Evolutionary conservation across 2,797 vertebrate species (phyloP).

Genomic region (Centropyge bicolor): DNA sequence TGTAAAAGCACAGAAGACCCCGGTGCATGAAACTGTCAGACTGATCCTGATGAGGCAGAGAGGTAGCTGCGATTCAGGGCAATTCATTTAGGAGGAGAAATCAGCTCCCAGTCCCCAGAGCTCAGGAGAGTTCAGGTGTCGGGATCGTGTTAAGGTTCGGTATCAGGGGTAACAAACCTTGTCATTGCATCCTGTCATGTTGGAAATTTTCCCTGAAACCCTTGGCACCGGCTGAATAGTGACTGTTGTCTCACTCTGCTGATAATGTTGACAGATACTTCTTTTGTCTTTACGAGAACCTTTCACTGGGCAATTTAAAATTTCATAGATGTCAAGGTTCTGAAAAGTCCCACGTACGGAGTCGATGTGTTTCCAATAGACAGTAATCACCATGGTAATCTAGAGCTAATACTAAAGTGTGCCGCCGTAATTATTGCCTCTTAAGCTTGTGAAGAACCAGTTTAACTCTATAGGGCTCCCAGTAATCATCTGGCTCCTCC

Average conservation of each 20-base stretch:
- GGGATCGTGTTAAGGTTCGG: too few relatives aligned
- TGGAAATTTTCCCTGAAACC: background rate
- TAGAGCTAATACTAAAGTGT: background rate
- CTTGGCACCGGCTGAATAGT: background rate
- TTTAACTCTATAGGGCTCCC: background rate
- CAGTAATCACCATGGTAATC: background rate
- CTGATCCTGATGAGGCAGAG: too few relatives aligned
- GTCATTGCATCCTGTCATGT: too few relatives aligned
- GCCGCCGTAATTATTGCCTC: background rate
- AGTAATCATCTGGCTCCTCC: slow-evolving; percentile 33
- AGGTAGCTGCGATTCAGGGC: too few relatives aligned
- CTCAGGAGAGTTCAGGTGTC: too few relatives aligned
- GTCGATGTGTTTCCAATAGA: background rate
- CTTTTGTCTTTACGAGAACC: background rate
- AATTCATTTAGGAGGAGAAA: too few relatives aligned
- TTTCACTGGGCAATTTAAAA: background rate
- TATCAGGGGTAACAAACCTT: too few relatives aligned
- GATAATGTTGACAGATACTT: background rate
- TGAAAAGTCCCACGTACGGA: background rate
- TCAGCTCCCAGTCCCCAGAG: too few relatives aligned
- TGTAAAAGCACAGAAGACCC: too few relatives aligned
- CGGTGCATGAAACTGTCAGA: too few relatives aligned
- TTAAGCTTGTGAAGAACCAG: background rate
- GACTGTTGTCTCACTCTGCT: background rate
- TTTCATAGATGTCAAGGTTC: background rate